Base-by-base conservation (phyloP, 2,797 vertebrate species). In the Pipistrellus pygmaeus region DNA sequence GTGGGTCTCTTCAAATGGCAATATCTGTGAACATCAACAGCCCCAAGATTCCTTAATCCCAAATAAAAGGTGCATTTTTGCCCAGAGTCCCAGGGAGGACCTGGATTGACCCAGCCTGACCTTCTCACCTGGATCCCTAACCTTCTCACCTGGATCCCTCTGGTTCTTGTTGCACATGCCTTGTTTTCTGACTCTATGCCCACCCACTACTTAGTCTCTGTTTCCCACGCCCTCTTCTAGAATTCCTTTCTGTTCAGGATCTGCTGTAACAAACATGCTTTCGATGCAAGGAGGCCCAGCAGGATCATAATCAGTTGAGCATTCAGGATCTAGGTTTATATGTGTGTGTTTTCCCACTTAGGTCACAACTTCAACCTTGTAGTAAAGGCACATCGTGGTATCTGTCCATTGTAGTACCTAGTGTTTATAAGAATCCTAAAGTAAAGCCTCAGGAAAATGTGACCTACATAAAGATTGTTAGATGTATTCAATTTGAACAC, bases 381-480 rank as follows among this genome's bases (percentile, higher is more conserved):
- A 25, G 18, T 35, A 66, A 84, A 84, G 46, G 23, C 7, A 44
- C 53, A 46, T 46, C 46, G 23, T 77, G 85, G 27, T n/a, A 4
- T 73, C 51, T 81, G 17, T 32, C 83, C 12, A 93, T 85, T 75
- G 12, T 57, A 38, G 17, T 64, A n/a, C 5, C 46, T 93, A 11
- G 53, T 84, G 1, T 87, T 51, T 48, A 12, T 78, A 85, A 85
- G 23, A 78, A 64, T 51, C 55, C 27, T 81, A 68, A 76, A 48
- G 17, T 91, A 77, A 89, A 94, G 85, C 91, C 38, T 72, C 10
- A 41, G 72, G 35, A 91, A 72, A 84, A 68, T 60, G 21, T 91
- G 72, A 64, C 62, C 68, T 85, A 44, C 77, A 62, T 77, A 87
- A 89, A 82, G 92, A 84, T 82, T 55, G 51, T 81, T 64, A 44